Evolutionary conservation across 2,113 vertebrate species (phyloP), one percentile per base, ranked within the genome.

Genomic region (Ceratotherium simum): DNA sequence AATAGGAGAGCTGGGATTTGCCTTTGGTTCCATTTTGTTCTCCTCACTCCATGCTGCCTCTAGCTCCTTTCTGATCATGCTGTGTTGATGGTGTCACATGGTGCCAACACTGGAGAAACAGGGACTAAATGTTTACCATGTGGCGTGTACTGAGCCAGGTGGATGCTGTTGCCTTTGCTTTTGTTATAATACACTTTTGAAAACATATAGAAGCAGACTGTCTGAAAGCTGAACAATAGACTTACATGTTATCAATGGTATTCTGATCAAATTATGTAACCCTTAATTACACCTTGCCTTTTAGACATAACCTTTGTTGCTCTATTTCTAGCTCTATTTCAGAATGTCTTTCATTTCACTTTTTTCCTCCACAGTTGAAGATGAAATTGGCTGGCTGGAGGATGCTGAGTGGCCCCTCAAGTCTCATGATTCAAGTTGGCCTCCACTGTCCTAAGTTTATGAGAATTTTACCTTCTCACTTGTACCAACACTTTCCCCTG

Each of bases 251-350:
- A 92, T 83, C 75, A 69, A 81, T 13, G n/a, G 62, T 58, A 83
- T 79, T 90, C 75, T 96, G 72, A 91, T 97, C 81, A 85, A 90
- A 92, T 96, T 97, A 93, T 58, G 48, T 95, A 88, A 98, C 60
- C 75, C 33, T 64, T 94, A 96, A 83, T 97, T 92, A 79, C 70
- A 88, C 54, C 80, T 93, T 97, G 60, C 65, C 72, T 95, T 95
- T 97, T 70, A 97, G 96, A 85, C 2, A 25, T 73, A 88, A 81
- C 82, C 67, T 97, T 76, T 80, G n/a, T 69, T 91, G 85, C 89
- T 97, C 83, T 97, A 87, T 95, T 97, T 88, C 65, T 60, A 93
- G 89, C 39, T 48, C 48, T 48, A 6, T 27, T 23, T 18, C 18
- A 12, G 20, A 83, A 48, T 33, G 81, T 36, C 79, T 95, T 88